Evolutionary conservation across 2,113 vertebrate genomes (phyloP).

Genomic region (Dromaius novaehollandiae): DNA sequence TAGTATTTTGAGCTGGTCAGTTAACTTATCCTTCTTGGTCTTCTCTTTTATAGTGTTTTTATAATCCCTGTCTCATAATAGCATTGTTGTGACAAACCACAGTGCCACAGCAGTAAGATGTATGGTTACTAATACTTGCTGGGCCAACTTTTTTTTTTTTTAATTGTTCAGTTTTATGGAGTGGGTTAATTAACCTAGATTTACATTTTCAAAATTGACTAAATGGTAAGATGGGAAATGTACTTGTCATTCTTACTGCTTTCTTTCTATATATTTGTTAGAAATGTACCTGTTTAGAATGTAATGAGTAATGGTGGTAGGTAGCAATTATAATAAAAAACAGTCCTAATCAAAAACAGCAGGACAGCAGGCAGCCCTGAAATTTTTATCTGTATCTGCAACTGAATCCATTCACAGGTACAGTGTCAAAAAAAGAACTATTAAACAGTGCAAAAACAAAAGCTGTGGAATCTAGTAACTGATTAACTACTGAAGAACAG

Average conservation of each 20-base stretch:
- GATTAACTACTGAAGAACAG: slow-evolving; percentile 80
- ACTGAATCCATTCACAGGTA: slow-evolving; percentile 60
- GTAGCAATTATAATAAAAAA: slow-evolving; percentile 11
- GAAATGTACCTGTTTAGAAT: background rate
- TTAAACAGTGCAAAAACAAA: slow-evolving; percentile 76
- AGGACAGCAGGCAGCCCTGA: background rate
- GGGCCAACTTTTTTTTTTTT: background rate
- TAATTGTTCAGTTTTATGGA: background rate
- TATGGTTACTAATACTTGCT: background rate
- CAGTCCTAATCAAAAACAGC: background rate
- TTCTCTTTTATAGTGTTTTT: background rate
- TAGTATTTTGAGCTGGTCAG: background rate
- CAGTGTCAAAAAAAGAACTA: slow-evolving; percentile 69
- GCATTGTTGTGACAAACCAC: background rate
- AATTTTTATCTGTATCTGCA: slow-evolving; percentile 18
- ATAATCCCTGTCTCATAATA: background rate
- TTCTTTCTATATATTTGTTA: background rate
- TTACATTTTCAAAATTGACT: background rate
- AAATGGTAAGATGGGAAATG: background rate
- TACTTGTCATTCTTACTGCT: background rate
- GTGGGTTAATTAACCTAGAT: background rate
- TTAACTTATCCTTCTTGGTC: background rate
- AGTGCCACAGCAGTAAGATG: background rate
- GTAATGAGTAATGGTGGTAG: background rate
- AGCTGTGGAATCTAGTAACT: slow-evolving; percentile 80